Evolutionary conservation across 2,888 invertebrate species (phyloP).

Genomic region (Clostera curtula): DNA sequence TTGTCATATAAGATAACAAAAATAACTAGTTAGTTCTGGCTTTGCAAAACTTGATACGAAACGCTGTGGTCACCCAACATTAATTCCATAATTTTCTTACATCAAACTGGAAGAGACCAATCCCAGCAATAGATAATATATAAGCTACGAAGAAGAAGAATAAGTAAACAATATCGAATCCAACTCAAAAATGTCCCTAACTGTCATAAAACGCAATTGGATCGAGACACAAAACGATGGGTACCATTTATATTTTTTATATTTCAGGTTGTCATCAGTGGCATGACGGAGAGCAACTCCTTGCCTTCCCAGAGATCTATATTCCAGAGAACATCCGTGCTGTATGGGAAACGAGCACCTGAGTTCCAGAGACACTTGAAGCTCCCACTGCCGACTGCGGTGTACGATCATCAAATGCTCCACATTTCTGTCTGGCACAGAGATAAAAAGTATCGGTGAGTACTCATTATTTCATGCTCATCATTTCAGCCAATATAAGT

Average conservation of each 20-base stretch:
- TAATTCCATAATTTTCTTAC: too few relatives aligned
- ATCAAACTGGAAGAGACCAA: too few relatives aligned
- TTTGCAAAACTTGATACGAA: too few relatives aligned
- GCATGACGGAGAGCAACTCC: slow-evolving; percentile 52
- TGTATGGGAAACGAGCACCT: slow-evolving; percentile 84
- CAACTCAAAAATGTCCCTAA: too few relatives aligned
- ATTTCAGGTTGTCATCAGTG: slow-evolving; percentile 74
- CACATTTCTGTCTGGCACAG: slow-evolving; percentile 91
- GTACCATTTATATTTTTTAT: background rate
- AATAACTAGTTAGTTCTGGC: too few relatives aligned
- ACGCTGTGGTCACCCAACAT: too few relatives aligned
- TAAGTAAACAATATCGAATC: too few relatives aligned
- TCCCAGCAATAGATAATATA: too few relatives aligned
- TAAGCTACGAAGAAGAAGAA: too few relatives aligned
- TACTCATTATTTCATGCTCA: slow-evolving; percentile 3
- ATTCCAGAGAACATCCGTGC: slow-evolving; percentile 87
- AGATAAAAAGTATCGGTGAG: slow-evolving; percentile 85
- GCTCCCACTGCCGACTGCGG: slow-evolving; percentile 74
- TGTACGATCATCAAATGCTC: slow-evolving; percentile 76
- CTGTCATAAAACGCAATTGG: too few relatives aligned
- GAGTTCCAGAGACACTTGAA: slow-evolving; percentile 86
- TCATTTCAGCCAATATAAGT: too few relatives aligned
- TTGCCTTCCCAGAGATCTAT: slow-evolving; percentile 69
- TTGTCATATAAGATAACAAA: too few relatives aligned
- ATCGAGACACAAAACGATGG: background rate